Base-by-base conservation (phyloP, 2,113 vertebrate genomes). In the Chionomys nivalis region DNA sequence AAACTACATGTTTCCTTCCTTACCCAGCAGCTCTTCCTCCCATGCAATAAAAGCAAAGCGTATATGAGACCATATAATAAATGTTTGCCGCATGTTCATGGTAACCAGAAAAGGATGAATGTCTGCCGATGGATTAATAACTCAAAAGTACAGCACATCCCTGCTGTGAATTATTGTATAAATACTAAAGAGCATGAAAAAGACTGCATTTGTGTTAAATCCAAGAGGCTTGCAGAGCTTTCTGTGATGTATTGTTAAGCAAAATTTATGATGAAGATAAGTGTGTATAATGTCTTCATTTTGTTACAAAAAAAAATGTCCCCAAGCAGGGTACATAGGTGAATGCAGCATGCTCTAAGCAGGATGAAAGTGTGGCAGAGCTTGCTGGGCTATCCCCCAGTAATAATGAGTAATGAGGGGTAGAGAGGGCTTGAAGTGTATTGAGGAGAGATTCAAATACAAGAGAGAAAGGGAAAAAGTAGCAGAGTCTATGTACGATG, bases 211-310 rank as follows among this genome's bases (percentile, higher is more conserved):
- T 13, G 47, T 26, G 58, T 92, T 58, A 91, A 39, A 47, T 55
- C 52, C 42, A 26, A 66, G 42, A 19, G 17, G n/a, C 47, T 42
- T 3, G 1, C 24, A 36, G 44, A 12, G 16, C 36, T 94, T 93
- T 85, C 68, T 61, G 28, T 76, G 72, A 85, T 90, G 73, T n/a
- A n/a, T 42, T 55, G 55, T 93, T 81, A 63, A 92, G 44, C 17
- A 49, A 86, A 94, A 89, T 89, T 14, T 28, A 28, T 23, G 33
- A 91, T 39, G 78, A 94, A 87, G 89, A 91, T 89, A 93, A 97
- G 90, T 68, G 39, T 75, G 52, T 55, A 12, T 61, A 21, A 23
- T 73, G 39, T 63, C 36, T 65, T 36, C 12, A 33, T 93, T 88
- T 58, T 93, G 26, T 83, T 39, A 75, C 10, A 24, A 94, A 87